Evolutionary conservation across 2,797 vertebrate genomes (phyloP).

Genomic region (Adrianichthys oophorus): DNA sequence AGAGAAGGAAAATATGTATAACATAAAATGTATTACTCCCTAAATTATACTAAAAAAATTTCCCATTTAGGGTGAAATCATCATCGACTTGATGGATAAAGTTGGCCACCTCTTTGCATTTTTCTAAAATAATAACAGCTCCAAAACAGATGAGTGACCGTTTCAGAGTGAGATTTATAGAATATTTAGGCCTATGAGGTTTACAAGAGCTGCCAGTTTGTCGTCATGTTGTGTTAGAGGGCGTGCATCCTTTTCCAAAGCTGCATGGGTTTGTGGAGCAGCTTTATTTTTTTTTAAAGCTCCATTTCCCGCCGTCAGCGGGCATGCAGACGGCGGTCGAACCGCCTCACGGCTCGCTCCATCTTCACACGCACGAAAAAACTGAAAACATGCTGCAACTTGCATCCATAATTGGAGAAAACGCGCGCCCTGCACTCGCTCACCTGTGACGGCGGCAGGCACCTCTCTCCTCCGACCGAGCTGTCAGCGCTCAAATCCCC

Average conservation of each 20-base stretch:
- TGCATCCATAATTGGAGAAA: conserved; percentile 23
- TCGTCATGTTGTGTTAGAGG: conserved; percentile 25
- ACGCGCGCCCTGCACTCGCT: conserved; percentile 42
- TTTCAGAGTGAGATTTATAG: too few relatives aligned
- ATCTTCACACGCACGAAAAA: conserved; percentile 19
- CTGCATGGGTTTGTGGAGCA: conserved; percentile 1
- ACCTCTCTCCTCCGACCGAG: conserved; percentile 34
- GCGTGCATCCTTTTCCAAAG: conserved; percentile 7
- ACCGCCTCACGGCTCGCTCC: conserved; percentile 12
- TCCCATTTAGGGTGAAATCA: too few relatives aligned
- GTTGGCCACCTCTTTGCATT: too few relatives aligned
- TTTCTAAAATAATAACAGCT: too few relatives aligned
- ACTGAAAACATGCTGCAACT: conserved; percentile 59
- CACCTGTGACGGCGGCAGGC: conserved; percentile 51
- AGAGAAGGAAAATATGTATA: too few relatives aligned
- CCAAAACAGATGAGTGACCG: too few relatives aligned
- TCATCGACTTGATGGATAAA: too few relatives aligned
- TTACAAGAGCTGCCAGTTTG: conserved; percentile 29
- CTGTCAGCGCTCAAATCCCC: conserved; percentile 41
- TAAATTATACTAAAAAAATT: too few relatives aligned
- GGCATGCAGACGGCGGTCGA: conserved; percentile 26
- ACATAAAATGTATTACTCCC: too few relatives aligned
- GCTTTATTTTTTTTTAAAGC: background rate
- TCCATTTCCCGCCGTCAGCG: too few relatives aligned
- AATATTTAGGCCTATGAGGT: conserved; percentile 30